Conservation (phyloP, 2,797 vertebrate genomes). For the Odontamblyopus lacepedii region DNA sequence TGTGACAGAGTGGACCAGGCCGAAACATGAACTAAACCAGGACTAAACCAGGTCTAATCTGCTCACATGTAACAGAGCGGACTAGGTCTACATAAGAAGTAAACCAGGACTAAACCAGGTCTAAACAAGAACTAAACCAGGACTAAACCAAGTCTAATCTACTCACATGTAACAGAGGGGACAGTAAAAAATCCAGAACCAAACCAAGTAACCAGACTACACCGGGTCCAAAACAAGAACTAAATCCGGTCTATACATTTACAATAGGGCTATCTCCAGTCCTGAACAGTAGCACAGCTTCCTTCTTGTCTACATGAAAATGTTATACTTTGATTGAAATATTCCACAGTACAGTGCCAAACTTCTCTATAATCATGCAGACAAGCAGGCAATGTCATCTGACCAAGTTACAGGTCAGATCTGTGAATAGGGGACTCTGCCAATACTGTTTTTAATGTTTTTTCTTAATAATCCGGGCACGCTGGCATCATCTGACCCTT, state of each 20-base stretch:
- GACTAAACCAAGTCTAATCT: neutral
- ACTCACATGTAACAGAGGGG: slow-evolving; percentile 19
- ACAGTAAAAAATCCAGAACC: neutral
- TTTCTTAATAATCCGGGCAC: neutral
- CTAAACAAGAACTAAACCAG: neutral
- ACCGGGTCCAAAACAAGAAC: neutral
- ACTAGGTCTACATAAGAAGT: neutral
- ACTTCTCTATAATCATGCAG: too few species aligned
- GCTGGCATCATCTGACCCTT: neutral
- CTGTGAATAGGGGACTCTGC: too few species aligned
- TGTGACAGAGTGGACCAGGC: slow-evolving; percentile 19
- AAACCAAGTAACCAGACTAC: neutral
- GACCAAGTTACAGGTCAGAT: too few species aligned
- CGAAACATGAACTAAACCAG: neutral
- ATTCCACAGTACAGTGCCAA: too few species aligned
- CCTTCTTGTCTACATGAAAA: too few species aligned
- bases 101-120: too few species aligned
- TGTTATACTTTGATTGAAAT: too few species aligned
- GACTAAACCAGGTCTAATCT: neutral
- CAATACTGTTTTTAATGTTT: too few species aligned
- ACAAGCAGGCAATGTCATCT: too few species aligned
- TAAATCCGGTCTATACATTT: neutral
- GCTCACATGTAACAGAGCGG: slow-evolving; percentile 19
- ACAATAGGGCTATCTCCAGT: too few species aligned
- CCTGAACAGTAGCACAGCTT: too few species aligned